phyloP scores from a whole-genome alignment of 2,888 invertebrate genomes.

The Cerastoderma edule region DNA sequence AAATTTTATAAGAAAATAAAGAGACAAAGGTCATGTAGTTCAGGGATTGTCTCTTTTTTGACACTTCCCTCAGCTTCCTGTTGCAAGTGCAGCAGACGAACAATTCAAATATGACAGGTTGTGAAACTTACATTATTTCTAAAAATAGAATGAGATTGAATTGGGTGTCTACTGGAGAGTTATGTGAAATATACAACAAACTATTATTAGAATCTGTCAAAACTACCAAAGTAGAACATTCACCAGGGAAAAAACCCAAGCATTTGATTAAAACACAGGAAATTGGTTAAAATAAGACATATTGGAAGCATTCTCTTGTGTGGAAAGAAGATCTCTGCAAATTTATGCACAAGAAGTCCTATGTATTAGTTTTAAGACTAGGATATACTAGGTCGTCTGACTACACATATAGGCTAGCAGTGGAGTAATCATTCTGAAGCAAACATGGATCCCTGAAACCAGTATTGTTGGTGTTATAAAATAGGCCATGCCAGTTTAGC shows the following conservation, averaged over 20 bases:
- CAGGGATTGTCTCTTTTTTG: constrained; percentile 2
- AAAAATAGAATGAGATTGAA: constrained; percentile 37
- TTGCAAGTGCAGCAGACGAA: constrained; percentile 50
- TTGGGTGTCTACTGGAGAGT: constrained; percentile 31
- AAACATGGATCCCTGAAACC: constrained; percentile 66
- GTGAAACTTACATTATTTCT: constrained; percentile 46
- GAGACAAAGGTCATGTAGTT: constrained; percentile 6
- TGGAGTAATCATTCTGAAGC: constrained; percentile 66
- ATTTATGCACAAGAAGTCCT: constrained; percentile 38
- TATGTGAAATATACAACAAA: constrained; percentile 56
- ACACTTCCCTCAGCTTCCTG: constrained; percentile 7
- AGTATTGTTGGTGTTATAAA: constrained; percentile 65
- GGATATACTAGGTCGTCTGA: constrained; percentile 65
- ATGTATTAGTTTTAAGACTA: constrained; percentile 60
- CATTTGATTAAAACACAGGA: background rate
- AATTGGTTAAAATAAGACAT: constrained; percentile 7
- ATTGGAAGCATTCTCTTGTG: constrained; percentile 21
- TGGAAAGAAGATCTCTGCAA: constrained; percentile 38
- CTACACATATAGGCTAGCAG: constrained; percentile 67
- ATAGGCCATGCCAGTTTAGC: constrained; percentile 69
- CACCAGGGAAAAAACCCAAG: too few species aligned
- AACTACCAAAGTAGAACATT: constrained; percentile 21
- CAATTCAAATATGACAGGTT: constrained; percentile 43
- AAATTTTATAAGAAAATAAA: constrained; percentile 18
- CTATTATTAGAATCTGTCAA: constrained; percentile 57